These are phyloP conservation scores for Cyrtorhinus lividipennis DNA, from an alignment of 1,140 invertebrate genomes.

Conservation along the genomic window DNA sequence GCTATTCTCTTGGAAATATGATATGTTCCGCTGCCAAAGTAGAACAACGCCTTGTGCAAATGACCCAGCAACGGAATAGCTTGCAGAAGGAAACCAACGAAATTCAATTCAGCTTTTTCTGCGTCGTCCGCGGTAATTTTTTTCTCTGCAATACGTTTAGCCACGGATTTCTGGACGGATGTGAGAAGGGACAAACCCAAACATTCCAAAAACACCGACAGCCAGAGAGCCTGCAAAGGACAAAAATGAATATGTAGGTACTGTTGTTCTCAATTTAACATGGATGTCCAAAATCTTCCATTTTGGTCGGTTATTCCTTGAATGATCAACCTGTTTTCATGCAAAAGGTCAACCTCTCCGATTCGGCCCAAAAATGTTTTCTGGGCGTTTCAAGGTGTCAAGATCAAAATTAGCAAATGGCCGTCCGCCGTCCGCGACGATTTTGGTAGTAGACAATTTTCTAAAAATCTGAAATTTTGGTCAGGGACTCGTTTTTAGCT, in stretches of 20 bases:
- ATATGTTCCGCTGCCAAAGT: not conserved
- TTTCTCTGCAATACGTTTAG: not conserved
- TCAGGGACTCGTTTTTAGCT: no score
- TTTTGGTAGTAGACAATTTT: no score
- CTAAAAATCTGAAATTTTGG: no score
- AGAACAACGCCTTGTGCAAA: not conserved
- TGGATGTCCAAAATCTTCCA: not conserved
- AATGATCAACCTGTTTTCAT: no score
- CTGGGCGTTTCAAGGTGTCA: no score
- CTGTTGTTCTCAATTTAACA: not conserved
- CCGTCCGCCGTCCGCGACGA: no score
- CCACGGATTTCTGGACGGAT: not conserved
- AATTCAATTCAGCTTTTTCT: not conserved
- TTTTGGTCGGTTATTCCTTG: no score
- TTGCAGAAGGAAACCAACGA: not conserved
- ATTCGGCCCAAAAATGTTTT: no score
- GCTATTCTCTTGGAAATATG: not conserved
- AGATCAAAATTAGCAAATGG: no score
- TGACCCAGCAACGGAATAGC: not conserved
- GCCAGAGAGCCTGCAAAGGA: not conserved
- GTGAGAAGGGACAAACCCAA: not conserved
- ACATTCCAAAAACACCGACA: not conserved
- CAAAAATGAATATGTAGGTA: not conserved
- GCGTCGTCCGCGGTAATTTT: not conserved
- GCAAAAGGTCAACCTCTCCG: no score